Evolutionary conservation across 1,140 invertebrate species (phyloP), one percentile per base, ranked within the genome.

Genomic region (Drosophila ohnishii): DNA sequence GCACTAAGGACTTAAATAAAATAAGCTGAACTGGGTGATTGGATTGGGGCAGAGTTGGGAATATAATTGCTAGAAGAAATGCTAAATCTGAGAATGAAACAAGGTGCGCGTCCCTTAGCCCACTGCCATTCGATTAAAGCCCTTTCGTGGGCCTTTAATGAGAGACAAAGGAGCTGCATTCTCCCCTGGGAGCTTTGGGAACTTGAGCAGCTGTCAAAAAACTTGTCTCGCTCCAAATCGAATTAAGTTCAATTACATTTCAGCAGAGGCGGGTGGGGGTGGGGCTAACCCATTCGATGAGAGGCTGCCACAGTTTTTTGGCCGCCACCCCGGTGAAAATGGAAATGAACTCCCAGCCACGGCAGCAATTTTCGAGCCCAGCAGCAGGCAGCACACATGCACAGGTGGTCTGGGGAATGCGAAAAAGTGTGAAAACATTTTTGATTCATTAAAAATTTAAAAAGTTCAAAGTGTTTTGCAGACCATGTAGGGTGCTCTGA

Each of bases 381-480:
- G 42, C 25, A 65, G 47, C 32, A 40, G 48, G 44, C 63, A 39
- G 35, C 47, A 78, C 59, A 58, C 53, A 45, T 40, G 42, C 37
- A 47, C n/a, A 56, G 8, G n/a, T 35, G 44, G 47, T 34, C 16
- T 40, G 42, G 71, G 70, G 50, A 80, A 57, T 78, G 80, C 69
- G 67, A 75, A 88, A 88, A 87, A 74, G 84, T 88, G 84, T 89
- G 86, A 90, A 89, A 90, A 90, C 81, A 82, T 89, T 88, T 89
- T 85, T 86, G 86, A 90, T 89, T 89, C 86, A 89, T 89, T 89
- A 89, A 89, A 89, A 89, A 90, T 89, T 90, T 82, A 89, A 87
- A 89, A 86, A 89, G 86, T 90, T 90, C 86, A 89, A 89, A 89
- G 86, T 89, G 86, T 89, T 89, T 90, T 81, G 61, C 77, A 88